Evolutionary conservation across 2,113 vertebrate genomes (phyloP), one percentile per base, ranked within the genome.

Genomic region (Prolemur simus): DNA sequence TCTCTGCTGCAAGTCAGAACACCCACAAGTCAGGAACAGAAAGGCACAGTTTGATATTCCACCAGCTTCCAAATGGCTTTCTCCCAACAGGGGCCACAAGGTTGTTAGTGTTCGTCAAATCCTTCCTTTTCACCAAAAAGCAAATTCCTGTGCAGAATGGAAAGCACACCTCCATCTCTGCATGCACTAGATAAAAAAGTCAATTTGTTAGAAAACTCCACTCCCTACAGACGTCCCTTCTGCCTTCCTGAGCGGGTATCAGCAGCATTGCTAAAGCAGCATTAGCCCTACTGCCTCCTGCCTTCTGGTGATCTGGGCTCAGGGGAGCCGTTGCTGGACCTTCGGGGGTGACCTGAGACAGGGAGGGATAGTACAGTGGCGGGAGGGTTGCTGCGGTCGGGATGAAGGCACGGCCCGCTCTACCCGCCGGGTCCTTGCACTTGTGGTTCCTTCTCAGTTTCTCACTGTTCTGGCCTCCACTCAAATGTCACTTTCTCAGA

Each of bases 51-150:
- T 47, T 64, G 52, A 25, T 18, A 76, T 34, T 42, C 85, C 14
- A 49, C 49, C 63, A n/a, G 1, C n/a, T 90, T 92, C 74, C 71
- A 60, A 69, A 37, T 2, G 37, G 34, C 32, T 77, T 47, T 82
- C 64, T 93, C 37, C 45, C 32, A 76, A 87, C 3, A 2, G 39
- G 12, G 39, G 25, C 27, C 69, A 58, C 60, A 47, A 66, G 37
- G 47, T 64, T 80, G 52, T 58, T 25, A 15, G 73, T 9, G 0
- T 69, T 77, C 60, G n/a, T 66, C 80, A n/a, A 9, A 14, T 89
- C 66, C 21, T 91, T 88, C 63, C 49, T 93, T 88, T 66, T 21
- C 21, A 64, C 17, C 45, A 54, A 63, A 90, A 87, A 89, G 54
- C 54, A 95, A 92, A 71, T 54, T 76, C 34, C 73, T 9, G 13